Base-by-base conservation (phyloP, 2,888 invertebrate species). In the Pristionchus japonicus region DNA sequence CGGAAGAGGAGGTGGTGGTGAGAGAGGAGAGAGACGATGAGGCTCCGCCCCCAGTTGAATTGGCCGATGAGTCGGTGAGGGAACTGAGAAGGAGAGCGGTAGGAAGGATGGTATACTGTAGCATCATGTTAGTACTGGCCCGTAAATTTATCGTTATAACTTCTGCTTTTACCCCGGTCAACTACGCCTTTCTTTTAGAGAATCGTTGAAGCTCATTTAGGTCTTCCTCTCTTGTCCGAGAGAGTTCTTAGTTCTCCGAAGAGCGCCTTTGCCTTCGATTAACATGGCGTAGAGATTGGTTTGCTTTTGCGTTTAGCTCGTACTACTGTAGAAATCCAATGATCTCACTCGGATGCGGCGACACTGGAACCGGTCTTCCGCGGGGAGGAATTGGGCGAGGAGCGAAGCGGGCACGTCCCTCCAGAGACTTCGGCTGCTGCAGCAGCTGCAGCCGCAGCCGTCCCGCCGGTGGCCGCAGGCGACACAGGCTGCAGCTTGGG, bases 401-500 rank as follows among this genome's bases (percentile, higher is more conserved):
- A 77, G 43, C 77, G 77, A 11, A 43, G 77, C n/a, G 6, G n/a
- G 27, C 13, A 13, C 11, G 20, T n/a, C 27, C n/a, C 11, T 11
- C 43, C 77, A 6, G n/a, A 9, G 13, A 27, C 77, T 43, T 77
- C 77, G 23, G 77, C 70, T 1, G 70, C 77, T n/a, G 77, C 77
- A 15, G 77, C 43, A 15, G 77, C 77, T 15, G 77, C 77, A 9
- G 77, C 77, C 17, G 34, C 70, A 23, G 70, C 70, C 17, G 70
- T 70, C 37, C 37, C 34, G 70, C 20, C 70, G 37, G 20, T 13
- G 70, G 34, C 13, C 64, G 34, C 31, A 34, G 70, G 70, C 15
- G 70, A 70, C 37, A 23, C 37, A 20, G 70, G 70, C 70, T 70
- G 70, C 70, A 70, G 70, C 70, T 70, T 70, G 20, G 70, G 37